Evolutionary conservation across 2,888 invertebrate genomes (phyloP).

Genomic region (Eretmocerus hayati): DNA sequence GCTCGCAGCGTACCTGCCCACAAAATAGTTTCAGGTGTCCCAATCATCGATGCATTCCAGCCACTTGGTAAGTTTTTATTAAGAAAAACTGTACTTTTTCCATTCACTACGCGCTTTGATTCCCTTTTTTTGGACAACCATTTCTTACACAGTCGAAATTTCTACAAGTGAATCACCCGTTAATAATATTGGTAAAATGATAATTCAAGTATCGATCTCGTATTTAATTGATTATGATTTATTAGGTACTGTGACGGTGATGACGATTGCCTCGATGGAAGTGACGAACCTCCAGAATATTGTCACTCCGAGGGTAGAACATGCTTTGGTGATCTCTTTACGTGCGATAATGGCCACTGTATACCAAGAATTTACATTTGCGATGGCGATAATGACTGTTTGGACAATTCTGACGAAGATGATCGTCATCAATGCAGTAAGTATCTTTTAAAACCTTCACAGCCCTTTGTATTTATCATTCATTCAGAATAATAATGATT

Average conservation of each 20-base stretch:
- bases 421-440: constrained; percentile 78
- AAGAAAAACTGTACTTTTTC: not conserved
- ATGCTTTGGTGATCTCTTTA: constrained; percentile 92
- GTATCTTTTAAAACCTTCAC: too few species aligned
- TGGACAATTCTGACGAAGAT: constrained; percentile 91
- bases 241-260: constrained; percentile 90
- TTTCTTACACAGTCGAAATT: too few species aligned
- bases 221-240: not conserved
- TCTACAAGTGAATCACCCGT: too few species aligned
- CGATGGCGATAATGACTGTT: constrained; percentile 90
- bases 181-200: too few species aligned
- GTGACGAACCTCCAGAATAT: constrained; percentile 89
- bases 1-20: constrained; percentile 81
- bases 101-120: not conserved
- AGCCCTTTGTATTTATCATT: too few species aligned
- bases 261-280: constrained; percentile 84
- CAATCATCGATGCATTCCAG: constrained; percentile 80
- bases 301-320: constrained; percentile 88
- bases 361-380: constrained; percentile 92
- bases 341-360: constrained; percentile 94
- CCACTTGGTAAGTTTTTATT: constrained; percentile 83
- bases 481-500: too few species aligned
- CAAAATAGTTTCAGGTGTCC: constrained; percentile 89
- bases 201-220: too few species aligned
- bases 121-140: not conserved